phyloP scores from a whole-genome alignment of 2,797 vertebrate genomes.

The Myotis daubentonii region DNA sequence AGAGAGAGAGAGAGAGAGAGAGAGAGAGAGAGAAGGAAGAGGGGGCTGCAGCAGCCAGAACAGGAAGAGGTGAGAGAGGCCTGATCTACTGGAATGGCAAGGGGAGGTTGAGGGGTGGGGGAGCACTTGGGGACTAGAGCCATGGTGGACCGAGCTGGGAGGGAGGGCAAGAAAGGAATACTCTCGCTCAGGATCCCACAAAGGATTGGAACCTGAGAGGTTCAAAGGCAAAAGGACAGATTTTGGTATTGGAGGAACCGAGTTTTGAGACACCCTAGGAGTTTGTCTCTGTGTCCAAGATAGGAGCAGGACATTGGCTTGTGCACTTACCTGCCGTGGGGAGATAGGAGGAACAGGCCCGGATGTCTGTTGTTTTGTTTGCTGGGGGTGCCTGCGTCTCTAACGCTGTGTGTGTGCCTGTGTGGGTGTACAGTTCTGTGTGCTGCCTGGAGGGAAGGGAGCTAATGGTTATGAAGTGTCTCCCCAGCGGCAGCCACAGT shows the following conservation, averaged over 20 bases:
- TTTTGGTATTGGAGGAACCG: not conserved
- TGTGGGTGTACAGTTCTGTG: constrained; percentile 36
- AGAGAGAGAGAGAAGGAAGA: not conserved
- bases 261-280: not conserved
- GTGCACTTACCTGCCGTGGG: not conserved
- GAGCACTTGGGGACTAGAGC: not conserved
- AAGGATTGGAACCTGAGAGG: not conserved
- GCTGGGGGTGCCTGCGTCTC: not conserved
- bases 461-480: constrained; percentile 32
- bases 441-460: constrained; percentile 46
- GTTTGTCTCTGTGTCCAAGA: not conserved
- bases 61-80: not conserved
- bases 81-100: not conserved
- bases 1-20: too few relatives aligned
- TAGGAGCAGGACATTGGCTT: not conserved
- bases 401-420: not conserved
- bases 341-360: not conserved
- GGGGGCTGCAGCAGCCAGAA: not conserved
- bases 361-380: constrained; percentile 29
- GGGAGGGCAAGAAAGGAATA: not conserved
- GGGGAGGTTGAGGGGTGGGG: not conserved
- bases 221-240: not conserved
- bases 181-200: not conserved
- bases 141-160: not conserved
- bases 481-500: constrained; percentile 60